Percentiles rank a stretch among this genome's conserved stretches.
Conservation (phyloP, 1,140 invertebrate genomes). For the Drosophila biarmipes region DNA sequence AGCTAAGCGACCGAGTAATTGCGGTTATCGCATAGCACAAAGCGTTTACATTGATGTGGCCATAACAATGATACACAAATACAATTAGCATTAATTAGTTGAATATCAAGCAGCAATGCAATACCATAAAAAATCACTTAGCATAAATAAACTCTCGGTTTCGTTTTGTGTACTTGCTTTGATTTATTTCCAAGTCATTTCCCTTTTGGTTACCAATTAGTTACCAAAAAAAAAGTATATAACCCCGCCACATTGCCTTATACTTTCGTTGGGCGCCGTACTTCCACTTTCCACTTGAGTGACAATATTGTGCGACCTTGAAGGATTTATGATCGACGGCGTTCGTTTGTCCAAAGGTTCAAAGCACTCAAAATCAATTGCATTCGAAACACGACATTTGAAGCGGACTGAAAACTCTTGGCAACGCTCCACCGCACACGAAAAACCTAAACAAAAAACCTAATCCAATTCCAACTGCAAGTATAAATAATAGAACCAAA, state of each 20-base stretch:
- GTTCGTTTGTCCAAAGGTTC: constrained; percentile 45
- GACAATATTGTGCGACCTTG: constrained; percentile 38
- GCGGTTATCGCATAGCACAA: constrained; percentile 17
- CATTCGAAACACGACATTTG: constrained; percentile 40
- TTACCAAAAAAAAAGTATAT: too few species aligned
- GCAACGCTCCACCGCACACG: constrained; percentile 56
- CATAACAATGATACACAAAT: constrained; percentile 12
- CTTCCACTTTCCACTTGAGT: constrained; percentile 67
- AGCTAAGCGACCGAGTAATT: constrained; percentile 25
- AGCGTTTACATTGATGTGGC: constrained; percentile 11
- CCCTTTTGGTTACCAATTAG: too few species aligned
- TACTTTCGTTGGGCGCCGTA: constrained; percentile 22
- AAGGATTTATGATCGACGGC: constrained; percentile 67
- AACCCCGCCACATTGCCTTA: not conserved
- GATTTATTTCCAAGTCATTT: not conserved
- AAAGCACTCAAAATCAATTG: constrained; percentile 51
- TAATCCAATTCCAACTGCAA: constrained; percentile 60
- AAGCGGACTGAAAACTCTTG: constrained; percentile 42
- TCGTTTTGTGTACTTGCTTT: not conserved
- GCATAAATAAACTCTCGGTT: not conserved
- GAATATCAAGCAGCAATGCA: constrained; percentile 1
- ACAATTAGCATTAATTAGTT: constrained; percentile 25
- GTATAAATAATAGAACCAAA: constrained; percentile 24
- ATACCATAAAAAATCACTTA: constrained; percentile 2
- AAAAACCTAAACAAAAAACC: constrained; percentile 20